Base-by-base conservation (phyloP, 1,140 invertebrate genomes). In the Panulirus ornatus region DNA sequence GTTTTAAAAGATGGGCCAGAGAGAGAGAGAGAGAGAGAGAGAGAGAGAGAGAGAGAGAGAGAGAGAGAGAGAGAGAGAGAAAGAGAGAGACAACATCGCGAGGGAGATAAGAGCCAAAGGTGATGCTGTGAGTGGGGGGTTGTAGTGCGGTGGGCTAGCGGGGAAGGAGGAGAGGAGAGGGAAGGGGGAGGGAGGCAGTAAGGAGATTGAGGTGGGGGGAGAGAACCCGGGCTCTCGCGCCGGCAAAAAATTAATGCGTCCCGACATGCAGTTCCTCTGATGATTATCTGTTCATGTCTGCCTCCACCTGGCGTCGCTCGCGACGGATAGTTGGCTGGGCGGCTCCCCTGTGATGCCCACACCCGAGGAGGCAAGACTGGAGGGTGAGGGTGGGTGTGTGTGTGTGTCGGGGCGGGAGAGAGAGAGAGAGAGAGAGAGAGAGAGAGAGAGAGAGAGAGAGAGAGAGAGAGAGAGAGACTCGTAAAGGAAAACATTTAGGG, bases 211-310 rank as follows among this genome's bases (percentile, higher is more conserved):
- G n/a, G n/a, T n/a, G n/a, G 44, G 14, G 44, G 44, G 44, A 47
- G 5, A 47, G 44, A n/a, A 14, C 44, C 5, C 44, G 14, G 44
- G 58, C n/a, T 19, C 5, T 66, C 27, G 58, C 8, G 6, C n/a
- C n/a, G 6, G 1, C 8, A 76, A 86, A 58, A 86, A 75, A 86
- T 42, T 76, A 86, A 86, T 75, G 22, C 14, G 70, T 1, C n/a
- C 27, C 5, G 84, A 86, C 84, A 76, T 86, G 71, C 84, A 86
- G 84, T 86, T 86, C 70, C 84, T 54, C 42, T 38, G 84, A 86
- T 86, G 30, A 34, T 76, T 86, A 86, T 86, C 71, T 76, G 47
- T 27, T 71, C 36, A 34, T 82, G 79, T 84, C 27, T 38, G 27
- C 54, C 40, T 40, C 27, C 82, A 71, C 82, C 22, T 0, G n/a